Evolutionary conservation across 2,113 vertebrate genomes (phyloP).

Genomic region (Raja brachyura): DNA sequence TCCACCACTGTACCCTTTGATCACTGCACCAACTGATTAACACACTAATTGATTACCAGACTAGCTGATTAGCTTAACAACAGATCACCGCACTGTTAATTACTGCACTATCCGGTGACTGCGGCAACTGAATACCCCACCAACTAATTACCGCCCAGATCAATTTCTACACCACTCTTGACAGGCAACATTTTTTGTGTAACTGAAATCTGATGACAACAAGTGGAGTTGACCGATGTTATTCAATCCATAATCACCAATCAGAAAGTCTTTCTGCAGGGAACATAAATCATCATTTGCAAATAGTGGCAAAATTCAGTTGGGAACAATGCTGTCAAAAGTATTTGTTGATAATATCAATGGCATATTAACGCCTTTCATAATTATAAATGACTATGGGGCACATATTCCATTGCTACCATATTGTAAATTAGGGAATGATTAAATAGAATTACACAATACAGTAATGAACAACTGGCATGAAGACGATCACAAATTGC

Average conservation of each 20-base stretch:
- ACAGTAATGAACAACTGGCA: neutral
- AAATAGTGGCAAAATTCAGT: neutral
- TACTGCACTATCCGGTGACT: too few species aligned
- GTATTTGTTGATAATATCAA: neutral
- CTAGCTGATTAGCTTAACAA: too few species aligned
- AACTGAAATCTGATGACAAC: neutral
- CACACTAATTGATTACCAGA: too few species aligned
- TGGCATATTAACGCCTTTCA: neutral
- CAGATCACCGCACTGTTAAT: too few species aligned
- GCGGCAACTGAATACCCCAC: too few species aligned
- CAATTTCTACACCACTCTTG: too few species aligned
- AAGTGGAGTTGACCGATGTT: neutral
- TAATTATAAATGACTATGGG: neutral
- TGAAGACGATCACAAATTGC: neutral
- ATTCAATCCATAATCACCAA: neutral
- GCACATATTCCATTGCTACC: neutral
- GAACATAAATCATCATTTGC: neutral
- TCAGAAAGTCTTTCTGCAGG: neutral
- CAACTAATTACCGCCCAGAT: too few species aligned
- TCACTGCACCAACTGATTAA: too few species aligned
- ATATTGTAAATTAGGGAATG: neutral
- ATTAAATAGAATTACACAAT: conserved; percentile 13
- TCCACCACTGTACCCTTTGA: too few species aligned
- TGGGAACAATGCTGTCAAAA: neutral
- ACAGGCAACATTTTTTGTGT: neutral